Percentiles rank a stretch among this genome's conserved stretches.
Conservation (phyloP, 2,888 invertebrate genomes). For the Ochropleura plecta region DNA sequence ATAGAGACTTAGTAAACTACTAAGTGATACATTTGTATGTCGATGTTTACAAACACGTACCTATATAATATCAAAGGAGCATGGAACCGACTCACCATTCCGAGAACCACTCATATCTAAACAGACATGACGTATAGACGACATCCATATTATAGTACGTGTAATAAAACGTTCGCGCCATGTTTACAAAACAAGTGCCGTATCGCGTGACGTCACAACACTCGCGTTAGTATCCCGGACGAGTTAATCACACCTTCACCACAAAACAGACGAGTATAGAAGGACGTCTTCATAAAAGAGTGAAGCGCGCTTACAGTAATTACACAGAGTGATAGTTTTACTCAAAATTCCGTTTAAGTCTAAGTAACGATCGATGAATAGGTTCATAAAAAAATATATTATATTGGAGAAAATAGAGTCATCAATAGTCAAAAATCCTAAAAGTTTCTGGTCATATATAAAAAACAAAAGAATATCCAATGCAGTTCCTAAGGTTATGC, state of each 20-base stretch:
- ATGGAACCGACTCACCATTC: neutral
- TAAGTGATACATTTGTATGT: neutral
- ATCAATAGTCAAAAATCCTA: no score
- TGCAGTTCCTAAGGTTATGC: no score
- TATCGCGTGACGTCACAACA: constrained; percentile 19
- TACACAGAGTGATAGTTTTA: neutral
- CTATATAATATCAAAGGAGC: neutral
- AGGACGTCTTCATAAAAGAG: neutral
- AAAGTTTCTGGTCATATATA: no score
- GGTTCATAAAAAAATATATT: no score
- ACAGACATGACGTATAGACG: no score
- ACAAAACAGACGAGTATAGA: neutral
- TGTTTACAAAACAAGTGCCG: constrained; percentile 38
- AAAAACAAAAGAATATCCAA: no score
- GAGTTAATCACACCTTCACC: constrained; percentile 12
- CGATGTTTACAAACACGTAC: neutral
- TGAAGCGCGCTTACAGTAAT: neutral
- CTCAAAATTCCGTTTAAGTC: neutral
- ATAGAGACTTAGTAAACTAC: neutral
- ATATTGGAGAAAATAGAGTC: no score
- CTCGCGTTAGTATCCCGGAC: no score
- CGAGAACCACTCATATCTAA: neutral
- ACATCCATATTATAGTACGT: constrained; percentile 13
- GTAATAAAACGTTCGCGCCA: constrained; percentile 2
- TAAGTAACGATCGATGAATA: no score